phyloP scores from a whole-genome alignment of 2,113 vertebrate species.

The Ammodramus savannarum region DNA sequence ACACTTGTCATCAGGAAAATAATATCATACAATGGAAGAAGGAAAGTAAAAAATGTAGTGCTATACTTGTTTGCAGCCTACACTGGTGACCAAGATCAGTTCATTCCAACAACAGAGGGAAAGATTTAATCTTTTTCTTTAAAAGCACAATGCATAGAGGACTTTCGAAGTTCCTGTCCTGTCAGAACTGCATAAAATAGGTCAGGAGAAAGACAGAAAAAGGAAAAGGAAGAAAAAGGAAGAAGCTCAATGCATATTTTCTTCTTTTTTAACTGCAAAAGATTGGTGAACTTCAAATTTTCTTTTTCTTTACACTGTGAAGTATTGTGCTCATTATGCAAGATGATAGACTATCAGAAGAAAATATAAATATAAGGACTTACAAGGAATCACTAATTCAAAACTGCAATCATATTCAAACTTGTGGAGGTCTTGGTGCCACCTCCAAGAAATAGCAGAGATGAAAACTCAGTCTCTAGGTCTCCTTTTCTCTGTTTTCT shows the following conservation, averaged over 20 bases:
- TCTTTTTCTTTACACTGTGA: not conserved
- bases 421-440: accelerated
- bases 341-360: not conserved
- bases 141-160: not conserved
- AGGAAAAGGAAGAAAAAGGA: not conserved
- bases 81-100: not conserved
- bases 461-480: not conserved
- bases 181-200: not conserved
- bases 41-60: not conserved
- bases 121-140: not conserved
- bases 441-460: not conserved
- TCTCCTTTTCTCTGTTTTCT: not conserved
- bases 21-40: not conserved
- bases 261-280: not conserved
- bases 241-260: not conserved
- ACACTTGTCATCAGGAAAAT: not conserved
- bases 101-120: not conserved
- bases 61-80: not conserved
- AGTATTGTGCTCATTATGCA: not conserved
- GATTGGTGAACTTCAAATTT: not conserved
- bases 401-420: not conserved
- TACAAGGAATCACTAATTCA: not conserved
- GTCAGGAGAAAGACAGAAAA: not conserved
- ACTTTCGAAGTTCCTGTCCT: not conserved
- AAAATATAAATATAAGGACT: not conserved